phyloP scores from a whole-genome alignment of 1,140 invertebrate genomes.

The Drosophila sturtevanti region DNA sequence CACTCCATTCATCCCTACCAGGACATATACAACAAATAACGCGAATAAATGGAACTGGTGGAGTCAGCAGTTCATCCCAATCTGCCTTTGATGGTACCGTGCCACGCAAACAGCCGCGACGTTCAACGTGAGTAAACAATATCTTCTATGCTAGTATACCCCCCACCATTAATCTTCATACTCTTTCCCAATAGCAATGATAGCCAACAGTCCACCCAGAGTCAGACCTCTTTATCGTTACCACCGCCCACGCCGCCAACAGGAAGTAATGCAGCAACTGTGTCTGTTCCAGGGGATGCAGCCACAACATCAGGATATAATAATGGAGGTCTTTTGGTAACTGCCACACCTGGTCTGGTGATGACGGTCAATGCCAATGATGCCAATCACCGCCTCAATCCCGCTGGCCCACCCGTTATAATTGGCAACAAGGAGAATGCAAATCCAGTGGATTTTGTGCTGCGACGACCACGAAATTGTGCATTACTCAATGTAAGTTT shows the following conservation, averaged over 20 bases:
- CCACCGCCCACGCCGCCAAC: constrained; percentile 50
- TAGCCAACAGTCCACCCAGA: constrained; percentile 76
- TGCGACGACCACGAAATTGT: constrained; percentile 74
- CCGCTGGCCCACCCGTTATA: constrained; percentile 39
- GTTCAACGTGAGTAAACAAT: constrained; percentile 66
- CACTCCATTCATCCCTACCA: constrained; percentile 32
- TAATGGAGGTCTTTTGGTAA: constrained; percentile 60
- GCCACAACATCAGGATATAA: constrained; percentile 11
- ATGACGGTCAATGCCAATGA: constrained; percentile 30
- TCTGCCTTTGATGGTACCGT: constrained; percentile 66
- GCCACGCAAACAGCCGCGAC: constrained; percentile 84
- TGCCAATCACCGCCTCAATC: constrained; percentile 47
- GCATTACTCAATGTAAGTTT: constrained; percentile 74
- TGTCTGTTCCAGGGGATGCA: not conserved
- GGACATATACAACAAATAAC: constrained; percentile 42
- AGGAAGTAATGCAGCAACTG: constrained; percentile 35
- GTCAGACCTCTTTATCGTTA: constrained; percentile 68
- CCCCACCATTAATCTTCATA: not conserved
- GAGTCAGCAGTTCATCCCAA: constrained; percentile 21
- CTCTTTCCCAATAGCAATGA: constrained; percentile 53
- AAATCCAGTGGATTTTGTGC: constrained; percentile 76
- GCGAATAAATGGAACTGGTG: constrained; percentile 64
- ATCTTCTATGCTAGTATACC: not conserved
- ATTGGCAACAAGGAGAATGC: constrained; percentile 78
- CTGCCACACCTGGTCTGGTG: constrained; percentile 28